phyloP scores from a whole-genome alignment of 2,797 vertebrate genomes.

The Numenius phaeopus region DNA sequence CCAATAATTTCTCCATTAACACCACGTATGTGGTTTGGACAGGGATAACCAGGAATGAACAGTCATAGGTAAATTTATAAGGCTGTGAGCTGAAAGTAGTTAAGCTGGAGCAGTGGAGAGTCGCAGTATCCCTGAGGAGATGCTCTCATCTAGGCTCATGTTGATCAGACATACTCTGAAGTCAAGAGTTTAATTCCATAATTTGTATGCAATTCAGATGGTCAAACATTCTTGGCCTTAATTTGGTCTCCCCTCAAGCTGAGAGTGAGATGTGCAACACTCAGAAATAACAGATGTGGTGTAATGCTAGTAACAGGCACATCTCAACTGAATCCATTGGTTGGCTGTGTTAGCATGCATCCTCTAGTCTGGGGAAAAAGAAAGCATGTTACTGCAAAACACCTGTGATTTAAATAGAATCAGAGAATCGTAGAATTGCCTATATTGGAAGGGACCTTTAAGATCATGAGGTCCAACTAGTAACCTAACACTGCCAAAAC shows the following conservation, averaged over 20 bases:
- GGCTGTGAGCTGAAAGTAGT: not conserved
- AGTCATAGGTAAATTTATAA: not conserved
- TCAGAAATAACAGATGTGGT: not conserved
- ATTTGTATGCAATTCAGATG: not conserved
- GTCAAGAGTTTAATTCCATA: not conserved
- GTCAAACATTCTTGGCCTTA: not conserved
- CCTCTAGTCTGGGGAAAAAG: not conserved
- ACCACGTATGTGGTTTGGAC: not conserved
- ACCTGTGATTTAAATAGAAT: not conserved
- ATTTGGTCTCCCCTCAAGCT: not conserved
- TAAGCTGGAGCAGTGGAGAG: not conserved
- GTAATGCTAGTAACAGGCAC: not conserved
- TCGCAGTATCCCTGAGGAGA: not conserved
- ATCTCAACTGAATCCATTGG: not conserved
- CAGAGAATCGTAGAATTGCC: not conserved
- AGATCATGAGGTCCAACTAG: not conserved
- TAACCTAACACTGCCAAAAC: not conserved
- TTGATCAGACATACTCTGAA: not conserved
- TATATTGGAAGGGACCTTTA: not conserved
- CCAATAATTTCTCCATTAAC: not conserved
- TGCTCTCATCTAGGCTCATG: not conserved
- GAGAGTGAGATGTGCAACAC: not conserved
- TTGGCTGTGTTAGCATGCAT: not conserved
- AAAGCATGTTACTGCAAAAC: not conserved
- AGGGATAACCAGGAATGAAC: not conserved